Evolutionary conservation across 2,888 invertebrate genomes (phyloP), one percentile per base, ranked within the genome.

Genomic region (Andrena bucephala): DNA sequence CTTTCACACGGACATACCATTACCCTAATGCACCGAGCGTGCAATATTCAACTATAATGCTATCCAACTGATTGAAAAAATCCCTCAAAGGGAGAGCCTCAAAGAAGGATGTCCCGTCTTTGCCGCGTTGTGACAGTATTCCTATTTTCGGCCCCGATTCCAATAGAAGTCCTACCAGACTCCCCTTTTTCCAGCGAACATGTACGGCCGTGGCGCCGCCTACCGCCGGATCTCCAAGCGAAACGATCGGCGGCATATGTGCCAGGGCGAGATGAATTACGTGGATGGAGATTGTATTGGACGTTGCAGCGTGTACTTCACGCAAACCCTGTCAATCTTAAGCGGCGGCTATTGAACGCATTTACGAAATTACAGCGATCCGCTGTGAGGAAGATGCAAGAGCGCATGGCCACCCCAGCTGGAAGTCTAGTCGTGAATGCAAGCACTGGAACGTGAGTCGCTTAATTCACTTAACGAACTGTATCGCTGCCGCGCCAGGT

Each of bases 321-420:
- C 57, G 62, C 57, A 36, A 62, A 66, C 68, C 62, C 59, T 52
- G 74, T 71, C 75, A 63, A 63, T 31, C 59, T 24, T 66, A 78
- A 85, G 60, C 69, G 62, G 31, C 75, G 63, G 54, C 72, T 81
- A 80, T 83, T 77, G 76, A 79, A 84, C 63, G 86, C 87, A 89
- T 89, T 87, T 84, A 79, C 84, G 83, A 85, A 89, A 91, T 91
- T 89, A 81, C 84, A 86, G 72, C 81, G 82, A 90, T 88, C 70
- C 67, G 66, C 68, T 42, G 27, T 65, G 72, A 57, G 67, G 68
- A 60, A 31, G 8, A 65, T 36, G 70, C 50, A 74, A 84, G 82
- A 84, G 71, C 74, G 84, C 70, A 71, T 72, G 70, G 72, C 52
- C 10, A 48, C 52, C 80, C 33, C 27, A 59, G 63, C 29, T 50